These are phyloP conservation scores for Natator depressus DNA, from an alignment of 2,113 vertebrate genomes.

Conservation along the genomic window DNA sequence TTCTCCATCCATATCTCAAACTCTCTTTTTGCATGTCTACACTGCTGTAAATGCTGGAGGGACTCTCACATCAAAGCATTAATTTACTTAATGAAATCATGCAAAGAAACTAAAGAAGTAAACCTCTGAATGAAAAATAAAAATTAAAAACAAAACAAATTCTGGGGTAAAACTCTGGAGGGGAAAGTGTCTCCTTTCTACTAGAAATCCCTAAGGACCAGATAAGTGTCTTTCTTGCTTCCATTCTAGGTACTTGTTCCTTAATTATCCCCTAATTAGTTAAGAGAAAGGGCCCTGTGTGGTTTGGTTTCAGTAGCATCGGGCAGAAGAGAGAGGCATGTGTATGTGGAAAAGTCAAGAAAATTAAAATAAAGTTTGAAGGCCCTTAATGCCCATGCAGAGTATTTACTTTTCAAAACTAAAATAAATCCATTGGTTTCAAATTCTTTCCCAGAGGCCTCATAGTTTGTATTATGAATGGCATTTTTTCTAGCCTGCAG, in stretches of 20 bases:
- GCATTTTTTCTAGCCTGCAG: slow-evolving; percentile 27
- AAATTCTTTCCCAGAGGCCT: slow-evolving; percentile 9
- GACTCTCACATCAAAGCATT: slow-evolving; percentile 71
- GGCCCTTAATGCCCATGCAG: slow-evolving; percentile 30
- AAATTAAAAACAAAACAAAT: slow-evolving; percentile 48
- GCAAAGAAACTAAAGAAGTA: slow-evolving; percentile 76
- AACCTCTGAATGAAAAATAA: slow-evolving; percentile 74
- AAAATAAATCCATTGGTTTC: not conserved
- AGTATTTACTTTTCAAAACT: slow-evolving; percentile 56
- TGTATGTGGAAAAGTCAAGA: slow-evolving; percentile 55
- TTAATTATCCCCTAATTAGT: slow-evolving; percentile 74
- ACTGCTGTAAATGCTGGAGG: slow-evolving; percentile 67
- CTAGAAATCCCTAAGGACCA: slow-evolving; percentile 36
- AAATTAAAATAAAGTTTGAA: slow-evolving; percentile 63
- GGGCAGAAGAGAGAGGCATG: slow-evolving; percentile 48
- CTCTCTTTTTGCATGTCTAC: slow-evolving; percentile 58
- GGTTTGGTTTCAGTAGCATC: slow-evolving; percentile 50
- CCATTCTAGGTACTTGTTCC: slow-evolving; percentile 50
- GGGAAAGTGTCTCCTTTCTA: slow-evolving; percentile 21
- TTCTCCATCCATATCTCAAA: slow-evolving; percentile 59
- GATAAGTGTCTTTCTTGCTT: slow-evolving; percentile 50
- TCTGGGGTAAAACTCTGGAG: slow-evolving; percentile 47
- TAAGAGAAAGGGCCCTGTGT: slow-evolving; percentile 42
- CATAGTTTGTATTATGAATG: slow-evolving; percentile 54
- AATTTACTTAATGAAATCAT: slow-evolving; percentile 75